Conservation (phyloP, 2,113 vertebrate species). For the Cercocebus atys region DNA sequence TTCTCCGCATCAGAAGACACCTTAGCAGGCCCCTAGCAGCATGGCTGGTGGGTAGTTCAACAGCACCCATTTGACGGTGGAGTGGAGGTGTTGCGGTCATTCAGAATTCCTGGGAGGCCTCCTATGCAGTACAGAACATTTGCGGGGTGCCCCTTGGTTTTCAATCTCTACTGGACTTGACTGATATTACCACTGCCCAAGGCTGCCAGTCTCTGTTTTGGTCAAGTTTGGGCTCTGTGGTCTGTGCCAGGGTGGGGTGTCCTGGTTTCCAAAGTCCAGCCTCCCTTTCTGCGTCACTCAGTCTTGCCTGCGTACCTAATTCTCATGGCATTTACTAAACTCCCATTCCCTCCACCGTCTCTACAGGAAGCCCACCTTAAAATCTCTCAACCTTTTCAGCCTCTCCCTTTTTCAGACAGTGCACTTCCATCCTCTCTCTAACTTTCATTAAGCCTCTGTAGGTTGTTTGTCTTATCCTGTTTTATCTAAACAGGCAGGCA, state of each 20-base stretch:
- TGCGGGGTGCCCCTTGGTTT: background rate
- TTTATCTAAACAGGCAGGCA: background rate
- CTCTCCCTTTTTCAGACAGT: background rate
- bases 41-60: background rate
- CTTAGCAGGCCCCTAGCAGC: background rate
- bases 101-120: background rate
- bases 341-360: accelerated
- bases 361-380: accelerated
- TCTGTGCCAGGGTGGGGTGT: background rate
- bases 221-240: background rate
- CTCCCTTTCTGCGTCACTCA: background rate
- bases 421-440: background rate
- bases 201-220: background rate
- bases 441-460: background rate
- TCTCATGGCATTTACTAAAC: background rate
- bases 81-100: no score
- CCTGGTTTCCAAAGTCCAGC: background rate
- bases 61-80: no score
- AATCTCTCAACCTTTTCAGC: background rate
- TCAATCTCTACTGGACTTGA: no score
- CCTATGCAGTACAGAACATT: no score
- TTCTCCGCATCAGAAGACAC: background rate
- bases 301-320: accelerated
- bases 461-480: background rate
- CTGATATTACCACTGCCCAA: background rate